Conservation (phyloP, 2,797 vertebrate species). For the Gorsachius magnificus region DNA sequence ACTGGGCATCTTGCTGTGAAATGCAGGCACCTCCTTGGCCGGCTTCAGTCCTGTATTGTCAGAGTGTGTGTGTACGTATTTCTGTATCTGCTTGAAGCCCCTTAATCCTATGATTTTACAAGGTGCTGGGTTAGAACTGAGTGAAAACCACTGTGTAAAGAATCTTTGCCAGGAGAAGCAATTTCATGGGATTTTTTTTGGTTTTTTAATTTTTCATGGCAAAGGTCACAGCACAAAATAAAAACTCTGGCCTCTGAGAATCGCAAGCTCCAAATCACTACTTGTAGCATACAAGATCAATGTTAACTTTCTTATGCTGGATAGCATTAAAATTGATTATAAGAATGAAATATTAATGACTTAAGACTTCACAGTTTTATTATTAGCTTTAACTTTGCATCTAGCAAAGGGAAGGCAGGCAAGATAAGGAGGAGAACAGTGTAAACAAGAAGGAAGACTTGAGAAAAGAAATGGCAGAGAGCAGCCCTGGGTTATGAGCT, state of each 20-base stretch:
- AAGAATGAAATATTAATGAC: background rate
- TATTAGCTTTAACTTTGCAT: background rate
- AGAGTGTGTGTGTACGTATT: accelerated
- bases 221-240: background rate
- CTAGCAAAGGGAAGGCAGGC: background rate
- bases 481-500: background rate
- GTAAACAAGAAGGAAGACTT: background rate
- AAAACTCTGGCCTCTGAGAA: background rate
- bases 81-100: background rate
- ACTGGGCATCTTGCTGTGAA: background rate
- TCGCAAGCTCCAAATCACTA: background rate
- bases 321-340: background rate
- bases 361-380: background rate
- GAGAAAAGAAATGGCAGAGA: background rate
- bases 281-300: background rate
- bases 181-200: background rate
- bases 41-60: background rate
- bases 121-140: background rate
- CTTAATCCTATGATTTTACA: background rate
- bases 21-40: background rate
- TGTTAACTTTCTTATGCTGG: background rate
- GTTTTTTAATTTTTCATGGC: background rate
- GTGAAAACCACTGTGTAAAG: background rate
- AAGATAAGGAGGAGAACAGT: background rate
- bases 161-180: background rate